Evolutionary conservation across 37 sponge, comb jelly and placozoan species (phyloP).

Genomic region (Hormiphora californensis): DNA sequence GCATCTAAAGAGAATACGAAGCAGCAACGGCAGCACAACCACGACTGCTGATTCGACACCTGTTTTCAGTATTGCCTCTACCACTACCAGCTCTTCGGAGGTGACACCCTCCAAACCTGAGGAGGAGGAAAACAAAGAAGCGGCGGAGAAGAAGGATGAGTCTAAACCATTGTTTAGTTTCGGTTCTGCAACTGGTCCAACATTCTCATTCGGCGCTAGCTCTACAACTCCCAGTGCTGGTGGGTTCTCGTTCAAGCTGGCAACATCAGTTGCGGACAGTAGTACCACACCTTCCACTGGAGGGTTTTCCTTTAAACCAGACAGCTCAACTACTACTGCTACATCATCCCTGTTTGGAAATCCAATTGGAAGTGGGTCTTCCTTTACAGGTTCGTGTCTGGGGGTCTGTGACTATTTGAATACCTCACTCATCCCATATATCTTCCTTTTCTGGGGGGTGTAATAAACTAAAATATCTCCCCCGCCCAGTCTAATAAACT

Average conservation of each 20-base stretch:
- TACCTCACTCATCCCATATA: too few relatives aligned
- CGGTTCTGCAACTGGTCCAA: not conserved
- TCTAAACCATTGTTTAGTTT: slow-evolving; percentile 38
- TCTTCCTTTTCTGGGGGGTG: too few relatives aligned
- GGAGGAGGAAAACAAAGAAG: not conserved
- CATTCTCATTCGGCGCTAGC: not conserved
- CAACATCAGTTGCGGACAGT: not conserved
- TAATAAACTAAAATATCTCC: too few relatives aligned
- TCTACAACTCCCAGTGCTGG: not conserved
- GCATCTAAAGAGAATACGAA: slow-evolving; percentile 1
- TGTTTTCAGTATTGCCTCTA: not conserved
- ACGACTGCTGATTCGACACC: not conserved
- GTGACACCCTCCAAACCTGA: not conserved
- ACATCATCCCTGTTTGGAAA: slow-evolving; percentile 37
- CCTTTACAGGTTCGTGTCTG: not conserved
- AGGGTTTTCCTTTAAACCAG: slow-evolving; percentile 26
- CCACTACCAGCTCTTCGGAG: not conserved
- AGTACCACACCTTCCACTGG: not conserved
- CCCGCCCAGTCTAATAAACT: too few relatives aligned
- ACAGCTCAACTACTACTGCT: not conserved
- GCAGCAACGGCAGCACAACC: not conserved
- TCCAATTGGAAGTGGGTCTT: not conserved
- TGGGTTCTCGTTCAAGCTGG: slow-evolving; percentile 18
- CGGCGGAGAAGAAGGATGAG: not conserved
- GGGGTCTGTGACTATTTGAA: too few relatives aligned